phyloP scores from a whole-genome alignment of 53 echinoderm and acorn worm genomes.

The Stichopus horrens region DNA sequence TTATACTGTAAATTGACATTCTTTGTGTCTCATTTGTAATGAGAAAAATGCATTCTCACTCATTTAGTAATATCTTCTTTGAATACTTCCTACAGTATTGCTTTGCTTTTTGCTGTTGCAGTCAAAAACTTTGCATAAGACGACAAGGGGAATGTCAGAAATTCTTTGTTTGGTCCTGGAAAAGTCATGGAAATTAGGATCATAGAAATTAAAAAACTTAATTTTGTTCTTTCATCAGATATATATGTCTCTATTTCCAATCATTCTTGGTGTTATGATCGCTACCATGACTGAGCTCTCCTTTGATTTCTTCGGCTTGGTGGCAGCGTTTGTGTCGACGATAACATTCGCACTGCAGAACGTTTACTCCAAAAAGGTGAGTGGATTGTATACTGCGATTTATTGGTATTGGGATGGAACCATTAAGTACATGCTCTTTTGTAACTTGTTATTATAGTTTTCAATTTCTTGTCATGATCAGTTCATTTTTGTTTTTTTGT shows the following conservation, averaged over 20 bases:
- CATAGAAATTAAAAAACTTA: background rate
- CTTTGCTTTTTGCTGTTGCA: too few species aligned
- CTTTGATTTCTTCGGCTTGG: constrained; percentile 71
- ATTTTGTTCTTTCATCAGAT: constrained; percentile 60
- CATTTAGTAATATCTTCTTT: too few species aligned
- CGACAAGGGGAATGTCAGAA: too few species aligned
- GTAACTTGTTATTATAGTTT: background rate
- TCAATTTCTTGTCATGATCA: background rate
- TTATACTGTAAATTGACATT: too few species aligned
- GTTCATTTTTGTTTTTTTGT: background rate
- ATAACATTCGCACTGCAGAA: constrained; percentile 96
- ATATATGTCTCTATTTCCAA: constrained; percentile 84
- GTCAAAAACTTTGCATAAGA: too few species aligned
- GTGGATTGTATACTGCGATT: background rate
- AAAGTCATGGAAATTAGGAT: too few species aligned
- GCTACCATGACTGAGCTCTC: constrained; percentile 96
- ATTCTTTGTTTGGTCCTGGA: too few species aligned
- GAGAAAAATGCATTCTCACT: too few species aligned
- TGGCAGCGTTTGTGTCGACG: constrained; percentile 74
- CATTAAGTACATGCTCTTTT: background rate
- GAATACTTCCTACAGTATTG: too few species aligned
- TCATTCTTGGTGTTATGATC: constrained; percentile 90
- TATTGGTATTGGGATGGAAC: too few species aligned
- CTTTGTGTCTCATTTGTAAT: too few species aligned
- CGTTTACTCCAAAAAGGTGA: constrained; percentile 99